Percentiles rank a stretch among this genome's conserved stretches.
Evolutionary conservation across 2,113 vertebrate genomes (phyloP).

Genomic region (Grus americana): DNA sequence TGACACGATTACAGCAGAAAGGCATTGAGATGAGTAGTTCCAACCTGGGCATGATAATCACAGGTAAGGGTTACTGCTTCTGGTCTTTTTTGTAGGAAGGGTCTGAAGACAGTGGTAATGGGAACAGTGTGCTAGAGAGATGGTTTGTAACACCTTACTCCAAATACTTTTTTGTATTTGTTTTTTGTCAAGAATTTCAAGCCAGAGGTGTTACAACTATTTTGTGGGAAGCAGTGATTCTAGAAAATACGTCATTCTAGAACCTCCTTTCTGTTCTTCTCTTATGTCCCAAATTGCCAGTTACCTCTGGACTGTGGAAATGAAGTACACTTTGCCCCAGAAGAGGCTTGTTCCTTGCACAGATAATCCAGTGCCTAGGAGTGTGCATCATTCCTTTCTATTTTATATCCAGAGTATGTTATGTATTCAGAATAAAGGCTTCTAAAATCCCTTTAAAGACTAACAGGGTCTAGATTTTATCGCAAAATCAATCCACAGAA

Average conservation of each 20-base stretch:
- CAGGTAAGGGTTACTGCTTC: slow-evolving; percentile 72
- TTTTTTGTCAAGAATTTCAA: neutral
- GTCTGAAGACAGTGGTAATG: neutral
- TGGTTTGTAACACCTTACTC: neutral
- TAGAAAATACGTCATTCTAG: neutral
- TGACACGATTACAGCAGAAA: slow-evolving; percentile 84
- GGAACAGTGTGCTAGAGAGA: neutral
- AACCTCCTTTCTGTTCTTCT: neutral
- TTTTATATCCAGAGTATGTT: neutral
- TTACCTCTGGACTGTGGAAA: neutral
- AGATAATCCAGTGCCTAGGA: neutral
- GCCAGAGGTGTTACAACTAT: neutral
- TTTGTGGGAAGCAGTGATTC: neutral
- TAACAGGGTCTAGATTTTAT: neutral
- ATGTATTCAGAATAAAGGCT: neutral
- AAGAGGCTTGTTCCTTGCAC: neutral
- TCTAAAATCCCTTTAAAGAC: neutral
- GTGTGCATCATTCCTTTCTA: neutral
- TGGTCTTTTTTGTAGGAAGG: neutral
- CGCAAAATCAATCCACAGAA: neutral
- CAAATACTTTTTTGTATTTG: neutral
- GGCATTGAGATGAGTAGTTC: slow-evolving; percentile 91
- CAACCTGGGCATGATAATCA: slow-evolving; percentile 87
- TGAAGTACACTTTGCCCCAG: neutral
- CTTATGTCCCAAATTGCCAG: neutral